Evolutionary conservation across 2,113 vertebrate genomes (phyloP).

Genomic region (Paraplagusia blochii): DNA sequence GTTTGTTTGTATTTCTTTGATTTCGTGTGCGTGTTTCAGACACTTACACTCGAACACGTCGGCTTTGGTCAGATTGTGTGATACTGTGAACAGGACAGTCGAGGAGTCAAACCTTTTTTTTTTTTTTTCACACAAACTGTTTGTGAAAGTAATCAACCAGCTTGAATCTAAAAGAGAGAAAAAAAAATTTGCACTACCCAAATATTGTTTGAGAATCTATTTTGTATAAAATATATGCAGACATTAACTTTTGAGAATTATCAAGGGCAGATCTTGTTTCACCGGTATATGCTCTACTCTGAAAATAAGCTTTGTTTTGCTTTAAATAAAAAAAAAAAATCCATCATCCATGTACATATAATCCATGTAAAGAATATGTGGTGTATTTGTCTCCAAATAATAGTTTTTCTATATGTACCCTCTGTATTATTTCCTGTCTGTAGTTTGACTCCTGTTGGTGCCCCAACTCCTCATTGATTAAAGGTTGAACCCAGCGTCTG

Average conservation of each 20-base stretch:
- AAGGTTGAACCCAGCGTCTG: conserved; percentile 81
- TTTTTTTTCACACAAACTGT: conserved; percentile 68
- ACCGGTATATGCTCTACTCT: conserved; percentile 86
- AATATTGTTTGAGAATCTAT: conserved; percentile 86
- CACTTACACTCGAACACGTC: conserved; percentile 39
- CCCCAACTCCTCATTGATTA: conserved; percentile 71
- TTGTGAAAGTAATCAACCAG: conserved; percentile 78
- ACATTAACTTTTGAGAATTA: conserved; percentile 79
- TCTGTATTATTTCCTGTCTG: conserved; percentile 84
- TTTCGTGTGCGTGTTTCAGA: too few relatives aligned
- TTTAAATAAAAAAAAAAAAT: conserved; percentile 56
- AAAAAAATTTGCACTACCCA: conserved; percentile 74
- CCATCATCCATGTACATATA: conserved; percentile 87
- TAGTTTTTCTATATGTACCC: conserved; percentile 85
- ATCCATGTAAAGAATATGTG: conserved; percentile 86
- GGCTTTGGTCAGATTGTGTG: conserved; percentile 64
- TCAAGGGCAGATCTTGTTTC: conserved; percentile 84
- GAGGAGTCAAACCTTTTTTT: conserved; percentile 46
- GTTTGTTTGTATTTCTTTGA: background rate
- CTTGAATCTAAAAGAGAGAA: conserved; percentile 54
- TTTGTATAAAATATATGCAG: conserved; percentile 93
- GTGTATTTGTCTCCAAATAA: conserved; percentile 75
- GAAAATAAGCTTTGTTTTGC: conserved; percentile 68
- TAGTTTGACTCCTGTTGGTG: conserved; percentile 78
- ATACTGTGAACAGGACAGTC: conserved; percentile 71